phyloP scores from a whole-genome alignment of 2,113 vertebrate species.

The Cathartes aura region DNA sequence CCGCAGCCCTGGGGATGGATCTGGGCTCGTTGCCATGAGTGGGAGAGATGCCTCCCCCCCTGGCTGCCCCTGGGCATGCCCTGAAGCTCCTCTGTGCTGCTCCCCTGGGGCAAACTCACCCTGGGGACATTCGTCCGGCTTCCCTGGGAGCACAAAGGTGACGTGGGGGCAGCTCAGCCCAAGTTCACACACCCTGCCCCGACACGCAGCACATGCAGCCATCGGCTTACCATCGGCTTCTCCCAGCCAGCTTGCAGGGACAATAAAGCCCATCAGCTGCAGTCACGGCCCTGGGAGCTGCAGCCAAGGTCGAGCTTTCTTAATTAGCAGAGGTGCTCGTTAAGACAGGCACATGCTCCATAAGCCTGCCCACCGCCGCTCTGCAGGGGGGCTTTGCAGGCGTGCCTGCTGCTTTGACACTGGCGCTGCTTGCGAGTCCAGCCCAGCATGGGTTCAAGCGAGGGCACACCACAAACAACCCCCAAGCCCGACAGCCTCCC shows the following conservation, averaged over 20 bases:
- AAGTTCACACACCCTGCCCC: rapidly evolving
- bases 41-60: neutral
- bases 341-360: neutral
- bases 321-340: neutral
- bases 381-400: neutral
- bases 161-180: rapidly evolving
- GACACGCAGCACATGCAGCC: rapidly evolving
- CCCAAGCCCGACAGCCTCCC: rapidly evolving
- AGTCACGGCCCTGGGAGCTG: neutral
- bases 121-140: rapidly evolving
- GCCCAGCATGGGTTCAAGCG: rapidly evolving
- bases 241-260: rapidly evolving
- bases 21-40: rapidly evolving
- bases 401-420: neutral
- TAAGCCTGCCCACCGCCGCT: rapidly evolving
- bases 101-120: neutral
- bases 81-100: neutral
- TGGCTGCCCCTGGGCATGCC: rapidly evolving
- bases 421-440: neutral
- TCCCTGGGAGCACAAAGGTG: neutral
- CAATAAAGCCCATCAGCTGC: neutral
- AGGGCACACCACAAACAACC: neutral
- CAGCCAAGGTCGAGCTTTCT: rapidly evolving
- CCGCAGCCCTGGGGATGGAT: neutral
- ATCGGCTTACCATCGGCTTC: neutral